Percentiles rank a stretch among this genome's conserved stretches.
These are phyloP conservation scores for Cotesia congregata DNA, from an alignment of 2,888 invertebrate species.

Conservation along the genomic window DNA sequence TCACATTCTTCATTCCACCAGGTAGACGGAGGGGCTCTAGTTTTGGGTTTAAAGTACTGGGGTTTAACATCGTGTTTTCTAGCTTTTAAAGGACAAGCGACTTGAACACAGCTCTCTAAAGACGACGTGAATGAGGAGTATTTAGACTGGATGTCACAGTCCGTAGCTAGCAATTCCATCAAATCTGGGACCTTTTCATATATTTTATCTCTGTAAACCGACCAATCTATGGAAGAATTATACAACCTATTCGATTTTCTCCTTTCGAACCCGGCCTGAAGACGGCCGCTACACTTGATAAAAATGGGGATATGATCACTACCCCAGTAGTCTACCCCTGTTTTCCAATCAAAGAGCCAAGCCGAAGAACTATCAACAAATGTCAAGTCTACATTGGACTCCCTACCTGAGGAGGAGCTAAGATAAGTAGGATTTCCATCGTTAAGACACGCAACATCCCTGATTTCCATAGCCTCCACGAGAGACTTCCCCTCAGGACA, in stretches of 20 bases:
- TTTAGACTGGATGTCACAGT: not conserved
- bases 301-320: not conserved
- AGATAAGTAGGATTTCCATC: too few species aligned
- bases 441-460: too few species aligned
- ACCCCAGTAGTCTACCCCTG: not conserved
- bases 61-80: not conserved
- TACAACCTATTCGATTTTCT: not conserved
- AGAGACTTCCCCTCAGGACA: too few species aligned
- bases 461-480: too few species aligned
- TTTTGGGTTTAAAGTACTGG: not conserved
- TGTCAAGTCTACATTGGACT: not conserved
- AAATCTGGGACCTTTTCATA: not conserved
- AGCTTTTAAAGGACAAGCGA: too few species aligned
- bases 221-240: not conserved
- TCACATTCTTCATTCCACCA: constrained; percentile 12
- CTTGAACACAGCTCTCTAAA: too few species aligned
- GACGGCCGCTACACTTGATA: not conserved
- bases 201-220: not conserved
- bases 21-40: not conserved
- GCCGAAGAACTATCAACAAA: not conserved
- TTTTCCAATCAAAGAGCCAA: not conserved
- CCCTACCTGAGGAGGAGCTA: too few species aligned
- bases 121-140: not conserved
- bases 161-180: not conserved
- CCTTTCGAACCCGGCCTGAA: not conserved